These are phyloP conservation scores for Platycnemis pennipes DNA, from an alignment of 2,888 invertebrate species.

Conservation along the genomic window DNA sequence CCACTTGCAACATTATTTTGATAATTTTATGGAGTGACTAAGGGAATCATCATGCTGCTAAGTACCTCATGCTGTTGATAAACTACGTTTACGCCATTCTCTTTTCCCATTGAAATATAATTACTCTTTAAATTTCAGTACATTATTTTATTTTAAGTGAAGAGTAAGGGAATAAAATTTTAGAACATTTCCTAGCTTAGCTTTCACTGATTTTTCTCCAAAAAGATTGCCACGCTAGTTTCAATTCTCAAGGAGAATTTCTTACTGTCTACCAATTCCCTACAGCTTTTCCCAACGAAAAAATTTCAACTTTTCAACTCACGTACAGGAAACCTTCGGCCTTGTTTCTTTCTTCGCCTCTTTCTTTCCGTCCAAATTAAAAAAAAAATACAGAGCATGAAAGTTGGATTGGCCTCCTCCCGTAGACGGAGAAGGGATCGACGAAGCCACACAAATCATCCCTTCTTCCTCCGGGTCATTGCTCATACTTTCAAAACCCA, in stretches of 20 bases:
- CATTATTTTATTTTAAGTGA: too few relatives aligned
- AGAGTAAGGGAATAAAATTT: too few relatives aligned
- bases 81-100: too few relatives aligned
- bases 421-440: not conserved
- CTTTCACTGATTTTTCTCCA: too few relatives aligned
- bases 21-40: too few relatives aligned
- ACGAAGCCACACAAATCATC: slow-evolving; percentile 58
- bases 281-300: not conserved
- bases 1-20: too few relatives aligned
- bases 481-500: slow-evolving; percentile 61
- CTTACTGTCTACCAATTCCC: not conserved
- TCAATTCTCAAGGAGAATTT: not conserved
- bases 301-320: not conserved
- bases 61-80: too few relatives aligned
- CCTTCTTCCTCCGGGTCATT: slow-evolving; percentile 11
- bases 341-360: slow-evolving; percentile 8
- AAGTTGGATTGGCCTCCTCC: not conserved
- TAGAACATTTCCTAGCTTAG: too few relatives aligned
- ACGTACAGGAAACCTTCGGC: not conserved
- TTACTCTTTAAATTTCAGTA: too few relatives aligned
- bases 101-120: too few relatives aligned
- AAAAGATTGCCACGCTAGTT: too few relatives aligned
- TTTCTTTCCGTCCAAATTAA: not conserved
- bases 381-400: not conserved
- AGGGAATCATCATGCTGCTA: too few relatives aligned